A percentile compares a stretch with the other conserved stretches of the same genome.
Evolutionary conservation across 1,140 invertebrate genomes (phyloP).

Genomic region (Andricus grossulariae): DNA sequence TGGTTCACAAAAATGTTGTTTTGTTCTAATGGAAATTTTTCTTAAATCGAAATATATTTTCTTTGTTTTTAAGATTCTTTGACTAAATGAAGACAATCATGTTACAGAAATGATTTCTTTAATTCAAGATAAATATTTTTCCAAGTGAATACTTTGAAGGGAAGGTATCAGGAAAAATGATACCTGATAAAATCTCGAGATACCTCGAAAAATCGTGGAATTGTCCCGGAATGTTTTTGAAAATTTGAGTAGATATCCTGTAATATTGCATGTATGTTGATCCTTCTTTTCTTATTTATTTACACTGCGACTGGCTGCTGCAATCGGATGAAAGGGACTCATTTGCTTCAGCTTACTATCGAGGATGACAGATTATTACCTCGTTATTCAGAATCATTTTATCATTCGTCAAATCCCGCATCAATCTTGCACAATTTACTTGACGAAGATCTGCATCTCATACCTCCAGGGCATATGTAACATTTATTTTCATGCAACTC

Average conservation of each 20-base stretch:
- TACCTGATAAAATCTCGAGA: no score
- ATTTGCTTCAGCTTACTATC: constrained; percentile 14
- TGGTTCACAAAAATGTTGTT: no score
- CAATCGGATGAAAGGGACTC: background rate
- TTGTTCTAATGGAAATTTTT: no score
- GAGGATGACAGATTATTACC: constrained; percentile 21
- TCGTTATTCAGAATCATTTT: constrained; percentile 23
- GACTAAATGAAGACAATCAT: background rate
- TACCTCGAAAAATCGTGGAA: no score
- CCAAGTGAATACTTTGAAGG: no score
- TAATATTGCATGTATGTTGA: background rate
- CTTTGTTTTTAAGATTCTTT: background rate
- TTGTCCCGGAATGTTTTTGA: no score
- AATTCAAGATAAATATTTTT: no score
- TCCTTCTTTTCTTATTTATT: constrained; percentile 7
- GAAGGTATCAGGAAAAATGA: no score
- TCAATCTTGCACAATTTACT: constrained; percentile 19
- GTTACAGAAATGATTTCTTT: no score
- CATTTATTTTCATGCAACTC: constrained; percentile 2
- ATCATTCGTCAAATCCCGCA: background rate
- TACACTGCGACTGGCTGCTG: background rate
- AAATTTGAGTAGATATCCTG: background rate
- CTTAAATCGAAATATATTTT: no score
- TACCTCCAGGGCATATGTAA: background rate
- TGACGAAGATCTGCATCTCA: background rate